Conservation (phyloP, 30 jellyfish, hydroid and myxozoan genomes). For the Catostylus mosaicus region DNA sequence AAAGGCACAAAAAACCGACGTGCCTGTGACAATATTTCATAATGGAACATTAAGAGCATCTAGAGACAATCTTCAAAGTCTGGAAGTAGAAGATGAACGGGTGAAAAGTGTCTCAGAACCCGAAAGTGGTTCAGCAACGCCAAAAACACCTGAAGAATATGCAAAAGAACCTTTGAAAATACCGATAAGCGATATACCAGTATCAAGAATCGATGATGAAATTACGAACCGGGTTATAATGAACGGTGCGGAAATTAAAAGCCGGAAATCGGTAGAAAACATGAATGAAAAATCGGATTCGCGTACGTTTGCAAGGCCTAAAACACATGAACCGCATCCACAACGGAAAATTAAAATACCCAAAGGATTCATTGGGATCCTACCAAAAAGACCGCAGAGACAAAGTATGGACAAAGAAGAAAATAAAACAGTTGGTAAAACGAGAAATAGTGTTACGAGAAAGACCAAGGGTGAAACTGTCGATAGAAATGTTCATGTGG, state of each 20-base stretch:
- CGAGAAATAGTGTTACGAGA: not conserved
- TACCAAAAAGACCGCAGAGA: slow-evolving; percentile 38
- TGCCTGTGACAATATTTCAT: slow-evolving; percentile 43
- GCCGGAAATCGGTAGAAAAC: not conserved
- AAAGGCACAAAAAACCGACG: slow-evolving; percentile 19
- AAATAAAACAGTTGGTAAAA: not conserved
- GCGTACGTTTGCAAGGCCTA: not conserved
- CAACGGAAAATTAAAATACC: slow-evolving; percentile 59
- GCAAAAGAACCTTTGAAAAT: not conserved
- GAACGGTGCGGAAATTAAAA: slow-evolving; percentile 1
- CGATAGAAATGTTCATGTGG: not conserved
- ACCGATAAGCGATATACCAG: not conserved
- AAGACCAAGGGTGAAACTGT: not conserved
- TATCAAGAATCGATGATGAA: not conserved
- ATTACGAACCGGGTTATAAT: not conserved
- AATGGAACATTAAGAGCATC: slow-evolving; percentile 54
- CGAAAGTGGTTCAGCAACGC: not conserved
- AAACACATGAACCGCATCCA: slow-evolving; percentile 37
- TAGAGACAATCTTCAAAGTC: slow-evolving; percentile 28
- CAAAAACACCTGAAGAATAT: not conserved
- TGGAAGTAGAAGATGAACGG: not conserved
- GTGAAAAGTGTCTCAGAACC: not conserved
- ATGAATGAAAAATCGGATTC: not conserved
- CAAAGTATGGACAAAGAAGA: not conserved
- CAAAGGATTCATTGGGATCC: slow-evolving; percentile 53